These are phyloP conservation scores for Hiodon tergisus DNA, from an alignment of 2,113 vertebrate genomes.

Conservation along the genomic window DNA sequence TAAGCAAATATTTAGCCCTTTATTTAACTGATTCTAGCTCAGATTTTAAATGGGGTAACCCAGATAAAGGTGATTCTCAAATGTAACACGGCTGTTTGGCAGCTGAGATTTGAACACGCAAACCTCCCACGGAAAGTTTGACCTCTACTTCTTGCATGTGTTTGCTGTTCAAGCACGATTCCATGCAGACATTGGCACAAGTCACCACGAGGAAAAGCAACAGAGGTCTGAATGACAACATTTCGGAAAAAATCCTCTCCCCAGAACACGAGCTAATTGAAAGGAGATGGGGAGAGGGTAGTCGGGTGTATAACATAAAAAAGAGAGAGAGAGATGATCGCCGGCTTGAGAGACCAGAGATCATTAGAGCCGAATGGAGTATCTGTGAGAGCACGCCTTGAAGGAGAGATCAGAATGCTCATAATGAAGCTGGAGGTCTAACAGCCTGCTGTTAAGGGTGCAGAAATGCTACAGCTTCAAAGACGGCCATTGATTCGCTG, in stretches of 20 bases:
- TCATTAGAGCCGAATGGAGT: conserved; percentile 45
- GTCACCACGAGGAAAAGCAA: neutral
- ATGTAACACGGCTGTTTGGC: neutral
- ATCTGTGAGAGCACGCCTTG: conserved; percentile 34
- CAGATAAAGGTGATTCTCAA: neutral
- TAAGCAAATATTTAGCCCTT: conserved; percentile 7
- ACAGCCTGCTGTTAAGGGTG: too few relatives aligned
- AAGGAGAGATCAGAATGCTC: neutral
- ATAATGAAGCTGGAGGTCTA: too few relatives aligned
- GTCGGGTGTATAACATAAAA: neutral
- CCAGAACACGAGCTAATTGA: neutral
- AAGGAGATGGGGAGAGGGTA: neutral
- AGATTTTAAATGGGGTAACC: neutral
- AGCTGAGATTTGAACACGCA: neutral
- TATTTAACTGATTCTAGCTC: neutral
- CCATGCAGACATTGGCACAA: neutral
- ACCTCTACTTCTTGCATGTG: neutral
- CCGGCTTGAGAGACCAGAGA: conserved; percentile 18
- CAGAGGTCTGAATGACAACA: neutral
- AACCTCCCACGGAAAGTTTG: neutral
- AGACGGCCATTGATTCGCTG: too few relatives aligned
- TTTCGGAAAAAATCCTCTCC: neutral
- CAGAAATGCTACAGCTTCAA: too few relatives aligned
- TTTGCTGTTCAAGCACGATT: neutral
- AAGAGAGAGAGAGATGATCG: conserved; percentile 1